Evolutionary conservation across 2,797 vertebrate species (phyloP), one percentile per base, ranked within the genome.

Genomic region (Neoniphon sammara): DNA sequence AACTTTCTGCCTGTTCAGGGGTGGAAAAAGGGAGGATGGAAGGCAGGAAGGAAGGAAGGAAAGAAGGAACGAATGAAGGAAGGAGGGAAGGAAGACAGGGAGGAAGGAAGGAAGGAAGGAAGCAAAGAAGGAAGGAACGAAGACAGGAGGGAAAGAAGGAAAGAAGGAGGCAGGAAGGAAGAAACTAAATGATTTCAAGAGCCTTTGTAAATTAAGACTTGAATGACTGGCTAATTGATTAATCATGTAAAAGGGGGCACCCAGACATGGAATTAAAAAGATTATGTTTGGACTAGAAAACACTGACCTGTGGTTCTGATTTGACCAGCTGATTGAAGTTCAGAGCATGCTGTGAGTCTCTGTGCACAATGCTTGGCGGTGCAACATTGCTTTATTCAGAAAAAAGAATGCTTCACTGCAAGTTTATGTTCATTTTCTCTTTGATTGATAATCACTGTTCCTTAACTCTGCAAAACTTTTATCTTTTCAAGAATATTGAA

Each of bases 321-420:
- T 7, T 60, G 30, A 61, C 42, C 21, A 34, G 49, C 23, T 12
- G 25, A 63, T 72, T 46, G 36, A 30, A 21, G 27, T 18, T 57
- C 18, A 15, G 54, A 50, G 47, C 20, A 49, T 47, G 39, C 34
- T 36, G 34, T 54, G n/a, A 66, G 42, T 20, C 46, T 74, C 12
- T 61, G 21, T 47, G 55, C n/a, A 20, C n/a, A 30, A 47, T 23
- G 5, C 1, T 1, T 30, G 30, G 9, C 6, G 44, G 31, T 52
- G 39, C 63, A 58, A 14, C 4, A 23, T 49, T 46, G 17, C 50
- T 65, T 62, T 55, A 21, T 15, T 18, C 27, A 0, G 1, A 20
- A 47, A 54, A 15, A 11, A 7, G 5, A 58, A 62, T 27, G 7
- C 18, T 55, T 8, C 7, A 39, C 5, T 39, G 36, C 36, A 12